Conservation (phyloP, 2,888 invertebrate genomes). For the Drosophila vallismaia region DNA sequence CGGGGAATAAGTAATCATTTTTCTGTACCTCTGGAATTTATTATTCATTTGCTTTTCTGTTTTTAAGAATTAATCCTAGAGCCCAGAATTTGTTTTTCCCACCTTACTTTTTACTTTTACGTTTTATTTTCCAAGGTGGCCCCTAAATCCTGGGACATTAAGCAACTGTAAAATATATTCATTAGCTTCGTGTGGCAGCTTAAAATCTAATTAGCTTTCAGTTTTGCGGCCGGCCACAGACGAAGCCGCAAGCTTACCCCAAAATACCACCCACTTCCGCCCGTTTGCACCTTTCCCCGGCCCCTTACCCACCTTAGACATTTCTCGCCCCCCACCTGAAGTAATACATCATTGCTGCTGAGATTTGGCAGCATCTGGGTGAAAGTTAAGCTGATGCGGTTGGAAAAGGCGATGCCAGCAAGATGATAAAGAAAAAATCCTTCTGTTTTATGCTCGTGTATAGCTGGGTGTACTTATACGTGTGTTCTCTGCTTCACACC, state of each 20-base stretch:
- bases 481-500: slow-evolving; percentile 39
- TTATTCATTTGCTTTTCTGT: neutral
- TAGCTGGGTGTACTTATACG: slow-evolving; percentile 11
- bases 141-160: slow-evolving; percentile 21
- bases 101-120: neutral
- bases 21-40: neutral
- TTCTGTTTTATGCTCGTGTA: slow-evolving; percentile 59
- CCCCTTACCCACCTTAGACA: neutral
- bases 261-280: slow-evolving; percentile 54
- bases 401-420: slow-evolving; percentile 25
- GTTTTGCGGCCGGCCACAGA: slow-evolving; percentile 63
- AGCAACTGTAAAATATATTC: slow-evolving; percentile 38
- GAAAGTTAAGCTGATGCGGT: slow-evolving; percentile 25
- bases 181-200: slow-evolving; percentile 59
- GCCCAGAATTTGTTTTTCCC: neutral
- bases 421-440: slow-evolving; percentile 44
- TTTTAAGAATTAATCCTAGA: neutral
- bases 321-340: slow-evolving; percentile 10
- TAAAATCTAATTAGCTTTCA: slow-evolving; percentile 71
- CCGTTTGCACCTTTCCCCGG: neutral
- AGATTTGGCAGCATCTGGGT: slow-evolving; percentile 60
- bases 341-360: slow-evolving; percentile 70
- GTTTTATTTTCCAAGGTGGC: neutral
- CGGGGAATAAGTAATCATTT: neutral
- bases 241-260: slow-evolving; percentile 28